Conservation (phyloP, 2,797 vertebrate genomes). For the Bryconaethiops microstoma region DNA sequence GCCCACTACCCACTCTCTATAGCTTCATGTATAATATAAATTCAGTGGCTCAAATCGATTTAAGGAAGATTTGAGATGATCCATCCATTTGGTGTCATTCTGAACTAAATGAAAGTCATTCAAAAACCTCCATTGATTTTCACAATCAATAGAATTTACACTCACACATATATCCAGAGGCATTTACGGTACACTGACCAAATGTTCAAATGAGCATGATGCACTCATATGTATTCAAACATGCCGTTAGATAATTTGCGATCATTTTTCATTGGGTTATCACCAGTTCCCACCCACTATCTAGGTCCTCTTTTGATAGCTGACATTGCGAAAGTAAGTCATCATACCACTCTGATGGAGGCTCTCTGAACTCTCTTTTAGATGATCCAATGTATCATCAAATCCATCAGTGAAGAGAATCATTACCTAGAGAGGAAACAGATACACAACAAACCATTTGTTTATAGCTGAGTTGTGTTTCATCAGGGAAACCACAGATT, state of each 20-base stretch:
- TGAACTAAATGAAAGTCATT: background rate
- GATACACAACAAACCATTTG: background rate
- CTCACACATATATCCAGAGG: no score
- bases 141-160: background rate
- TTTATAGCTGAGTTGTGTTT: background rate
- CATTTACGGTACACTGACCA: no score
- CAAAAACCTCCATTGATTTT: background rate
- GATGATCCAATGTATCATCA: slow-evolving; percentile 75
- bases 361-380: slow-evolving; percentile 71
- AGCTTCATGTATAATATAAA: no score
- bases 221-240: no score
- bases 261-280: background rate
- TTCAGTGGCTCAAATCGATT: no score
- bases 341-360: slow-evolving; percentile 72
- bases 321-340: background rate
- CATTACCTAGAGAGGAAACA: slow-evolving; percentile 75
- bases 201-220: no score
- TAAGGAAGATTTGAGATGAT: no score
- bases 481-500: background rate
- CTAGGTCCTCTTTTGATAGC: background rate
- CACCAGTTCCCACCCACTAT: background rate
- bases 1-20: no score
- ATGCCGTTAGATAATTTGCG: no score
- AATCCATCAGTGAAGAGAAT: slow-evolving; percentile 88
- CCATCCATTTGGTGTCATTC: background rate